These are phyloP conservation scores for Sycophila sp. DNA, from an alignment of 1,140 invertebrate species.

Conservation along the genomic window DNA sequence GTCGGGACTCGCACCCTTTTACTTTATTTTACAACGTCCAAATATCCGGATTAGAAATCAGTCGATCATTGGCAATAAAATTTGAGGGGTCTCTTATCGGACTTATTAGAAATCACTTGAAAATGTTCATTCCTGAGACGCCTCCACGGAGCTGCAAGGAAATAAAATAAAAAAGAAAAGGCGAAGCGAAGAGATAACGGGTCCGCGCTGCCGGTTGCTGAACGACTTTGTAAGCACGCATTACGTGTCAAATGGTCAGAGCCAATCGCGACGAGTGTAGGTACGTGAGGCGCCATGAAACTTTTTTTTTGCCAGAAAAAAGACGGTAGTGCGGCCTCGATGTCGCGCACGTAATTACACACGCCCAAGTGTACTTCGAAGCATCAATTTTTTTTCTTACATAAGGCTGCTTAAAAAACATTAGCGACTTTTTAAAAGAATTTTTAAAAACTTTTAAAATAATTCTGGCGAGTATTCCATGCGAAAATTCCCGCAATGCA, in stretches of 20 bases:
- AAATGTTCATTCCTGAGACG: background rate
- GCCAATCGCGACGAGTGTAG: background rate
- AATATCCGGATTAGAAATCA: background rate
- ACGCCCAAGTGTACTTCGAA: too few relatives aligned
- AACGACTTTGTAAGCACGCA: constrained; percentile 14
- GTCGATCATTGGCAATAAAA: background rate
- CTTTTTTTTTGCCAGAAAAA: background rate
- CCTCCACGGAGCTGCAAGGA: background rate
- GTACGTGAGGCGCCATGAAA: constrained; percentile 4
- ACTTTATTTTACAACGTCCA: too few relatives aligned
- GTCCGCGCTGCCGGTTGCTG: background rate
- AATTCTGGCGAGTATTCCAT: too few relatives aligned
- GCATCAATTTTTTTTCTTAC: too few relatives aligned
- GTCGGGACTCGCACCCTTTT: too few relatives aligned
- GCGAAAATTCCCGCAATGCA: too few relatives aligned
- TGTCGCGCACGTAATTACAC: too few relatives aligned
- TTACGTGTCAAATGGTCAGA: constrained; percentile 16
- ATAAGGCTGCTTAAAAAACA: too few relatives aligned
- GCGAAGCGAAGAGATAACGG: background rate
- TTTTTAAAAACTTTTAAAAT: too few relatives aligned
- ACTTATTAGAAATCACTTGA: background rate
- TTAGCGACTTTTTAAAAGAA: too few relatives aligned
- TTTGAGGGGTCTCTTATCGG: background rate
- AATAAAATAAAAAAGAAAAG: too few relatives aligned
- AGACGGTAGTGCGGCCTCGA: background rate